Conservation (phyloP, 2,113 vertebrate species). For the Aptenodytes patagonicus region DNA sequence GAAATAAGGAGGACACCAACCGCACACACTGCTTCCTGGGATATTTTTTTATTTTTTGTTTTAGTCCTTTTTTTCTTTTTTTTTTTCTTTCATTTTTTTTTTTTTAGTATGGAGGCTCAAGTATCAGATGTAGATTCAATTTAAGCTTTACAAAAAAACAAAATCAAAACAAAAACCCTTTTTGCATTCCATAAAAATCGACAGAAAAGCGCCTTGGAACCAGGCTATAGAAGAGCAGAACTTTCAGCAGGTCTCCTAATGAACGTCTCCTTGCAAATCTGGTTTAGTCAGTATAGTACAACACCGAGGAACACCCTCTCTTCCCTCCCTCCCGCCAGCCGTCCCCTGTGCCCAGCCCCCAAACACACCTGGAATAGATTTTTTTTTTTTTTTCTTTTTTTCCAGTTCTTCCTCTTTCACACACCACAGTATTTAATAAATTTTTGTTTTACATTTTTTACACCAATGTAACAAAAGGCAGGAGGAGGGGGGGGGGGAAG, state of each 20-base stretch:
- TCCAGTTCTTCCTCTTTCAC: slow-evolving; percentile 76
- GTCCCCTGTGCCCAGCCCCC: slow-evolving; percentile 55
- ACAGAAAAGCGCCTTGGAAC: slow-evolving; percentile 73
- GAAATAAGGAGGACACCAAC: slow-evolving; percentile 9
- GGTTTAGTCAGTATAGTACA: slow-evolving; percentile 23
- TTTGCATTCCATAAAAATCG: slow-evolving; percentile 81
- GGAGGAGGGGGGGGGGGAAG: slow-evolving; percentile 17
- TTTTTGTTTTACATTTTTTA: slow-evolving; percentile 84
- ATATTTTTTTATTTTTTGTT: slow-evolving; percentile 45
- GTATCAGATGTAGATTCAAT: slow-evolving; percentile 78
- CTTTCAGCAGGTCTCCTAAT: slow-evolving; percentile 29
- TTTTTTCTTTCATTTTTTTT: not conserved
- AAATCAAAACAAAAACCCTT: slow-evolving; percentile 71
- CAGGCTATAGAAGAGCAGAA: slow-evolving; percentile 60
- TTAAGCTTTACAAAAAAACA: slow-evolving; percentile 83
- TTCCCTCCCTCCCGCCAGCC: slow-evolving; percentile 23
- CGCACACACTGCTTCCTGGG: slow-evolving; percentile 18
- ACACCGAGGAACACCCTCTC: not conserved
- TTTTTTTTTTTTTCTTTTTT: slow-evolving; percentile 27
- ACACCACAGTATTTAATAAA: slow-evolving; percentile 80
- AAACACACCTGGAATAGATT: slow-evolving; percentile 68
- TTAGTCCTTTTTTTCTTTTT: not conserved
- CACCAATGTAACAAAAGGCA: slow-evolving; percentile 80
- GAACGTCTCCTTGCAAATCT: slow-evolving; percentile 8
- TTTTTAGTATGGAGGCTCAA: slow-evolving; percentile 80